These are phyloP conservation scores for Habroteleia sp. DNA, from an alignment of 2,888 invertebrate genomes.

Conservation along the genomic window DNA sequence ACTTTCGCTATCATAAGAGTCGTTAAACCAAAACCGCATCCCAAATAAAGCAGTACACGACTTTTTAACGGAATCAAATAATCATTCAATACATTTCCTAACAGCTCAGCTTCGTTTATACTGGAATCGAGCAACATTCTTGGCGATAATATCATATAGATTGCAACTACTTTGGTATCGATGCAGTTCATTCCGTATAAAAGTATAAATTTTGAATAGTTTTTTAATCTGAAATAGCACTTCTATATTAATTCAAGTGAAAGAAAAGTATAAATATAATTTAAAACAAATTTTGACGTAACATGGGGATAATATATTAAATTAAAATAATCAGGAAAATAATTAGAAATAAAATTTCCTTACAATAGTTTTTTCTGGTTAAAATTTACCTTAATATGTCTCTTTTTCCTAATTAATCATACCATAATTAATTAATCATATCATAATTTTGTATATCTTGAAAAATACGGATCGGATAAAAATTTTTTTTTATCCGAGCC, in stretches of 20 bases:
- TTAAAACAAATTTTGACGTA: background rate
- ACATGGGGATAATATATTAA: no score
- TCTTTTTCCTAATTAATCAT: no score
- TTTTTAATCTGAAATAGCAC: constrained; percentile 1
- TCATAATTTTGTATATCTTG: no score
- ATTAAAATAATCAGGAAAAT: no score
- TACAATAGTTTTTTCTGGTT: no score
- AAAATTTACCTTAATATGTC: no score
- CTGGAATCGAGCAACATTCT: constrained; percentile 23
- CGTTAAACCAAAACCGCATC: constrained; percentile 38
- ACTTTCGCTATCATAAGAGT: constrained; percentile 27
- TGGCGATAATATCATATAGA: constrained; percentile 17
- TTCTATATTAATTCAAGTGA: background rate
- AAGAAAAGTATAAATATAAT: no score
- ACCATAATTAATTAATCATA: no score
- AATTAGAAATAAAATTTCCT: no score
- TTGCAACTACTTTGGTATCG: background rate
- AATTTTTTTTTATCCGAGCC: no score
- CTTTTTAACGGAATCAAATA: constrained; percentile 6
- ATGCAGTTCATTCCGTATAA: constrained; percentile 33
- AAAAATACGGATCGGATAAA: no score
- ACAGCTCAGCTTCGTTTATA: constrained; percentile 17
- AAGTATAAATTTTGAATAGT: constrained; percentile 28
- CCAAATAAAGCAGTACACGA: constrained; percentile 27
- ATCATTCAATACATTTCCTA: constrained; percentile 21